Evolutionary conservation across 1,140 invertebrate species (phyloP), one percentile per base, ranked within the genome.

Genomic region (Mizuhopecten yessoensis): DNA sequence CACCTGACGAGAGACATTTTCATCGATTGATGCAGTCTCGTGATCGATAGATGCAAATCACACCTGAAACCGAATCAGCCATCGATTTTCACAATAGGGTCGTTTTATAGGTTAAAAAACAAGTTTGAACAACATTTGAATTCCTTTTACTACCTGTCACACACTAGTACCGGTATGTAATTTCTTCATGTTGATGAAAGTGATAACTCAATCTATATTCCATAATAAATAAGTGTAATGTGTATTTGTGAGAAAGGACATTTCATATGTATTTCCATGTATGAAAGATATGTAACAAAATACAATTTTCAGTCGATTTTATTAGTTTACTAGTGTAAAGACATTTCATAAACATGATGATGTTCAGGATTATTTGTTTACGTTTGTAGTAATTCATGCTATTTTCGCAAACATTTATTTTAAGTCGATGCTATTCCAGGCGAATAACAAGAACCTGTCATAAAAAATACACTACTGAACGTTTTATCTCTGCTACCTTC

Each of bases 11-110:
- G 57, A 29, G 57, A 29, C 57, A 75, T 75, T 75, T n/a, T 75
- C 57, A 75, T 17, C 57, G 23, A 29, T 75, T 29, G 57, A 75
- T 75, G 57, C 57, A 75, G 57, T n/a, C n/a, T 75, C n/a, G 15
- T 75, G 57, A n/a, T 75, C 23, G 57, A 75, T 75, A 75, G 57
- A 75, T 75, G n/a, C 57, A 75, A 75, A 75, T 75, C 57, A 75
- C 57, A 75, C 11, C 9, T 29, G 57, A 29, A 75, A 75, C 57
- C 5, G 29, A 29, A 75, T n/a, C 57, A 17, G 57, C 29, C 23
- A 75, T 75, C 57, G 57, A 75, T 75, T 75, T 29, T 17, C 1
- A 75, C 57, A 75, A 75, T 29, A 75, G 57, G 57, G 23, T 75
- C 57, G 29, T 75, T 75, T 75, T 29, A 75, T 75, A 75, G 57